A percentile compares a stretch with the other conserved stretches of the same genome.
phyloP scores from a whole-genome alignment of 2,888 invertebrate genomes.

The Leptarthrus brevirostris region DNA sequence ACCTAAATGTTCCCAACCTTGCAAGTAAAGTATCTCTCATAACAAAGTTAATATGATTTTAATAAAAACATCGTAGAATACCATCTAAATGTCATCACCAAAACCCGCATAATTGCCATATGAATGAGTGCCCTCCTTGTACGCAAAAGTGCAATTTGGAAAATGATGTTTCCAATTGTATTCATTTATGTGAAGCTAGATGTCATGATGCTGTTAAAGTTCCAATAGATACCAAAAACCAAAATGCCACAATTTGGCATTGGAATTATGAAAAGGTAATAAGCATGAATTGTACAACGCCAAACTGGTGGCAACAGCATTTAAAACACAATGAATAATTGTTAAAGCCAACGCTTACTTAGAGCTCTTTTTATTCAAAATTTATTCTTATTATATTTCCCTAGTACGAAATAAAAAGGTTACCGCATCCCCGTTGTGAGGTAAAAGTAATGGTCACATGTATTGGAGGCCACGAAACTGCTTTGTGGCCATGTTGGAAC shows the following conservation, averaged over 20 bases:
- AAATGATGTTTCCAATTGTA: slow-evolving; percentile 60
- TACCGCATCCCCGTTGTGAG: slow-evolving; percentile 80
- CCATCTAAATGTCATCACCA: slow-evolving; percentile 90
- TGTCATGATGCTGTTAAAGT: slow-evolving; percentile 83
- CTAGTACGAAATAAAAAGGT: slow-evolving; percentile 68
- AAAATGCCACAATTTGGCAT: slow-evolving; percentile 77
- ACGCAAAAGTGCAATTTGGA: slow-evolving; percentile 76
- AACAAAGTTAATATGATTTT: not conserved
- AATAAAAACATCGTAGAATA: slow-evolving; percentile 65
- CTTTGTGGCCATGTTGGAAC: slow-evolving; percentile 76
- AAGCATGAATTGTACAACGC: too few species aligned
- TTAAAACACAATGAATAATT: too few species aligned
- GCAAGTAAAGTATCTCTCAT: slow-evolving; percentile 68
- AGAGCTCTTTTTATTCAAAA: too few species aligned
- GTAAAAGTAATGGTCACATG: slow-evolving; percentile 78
- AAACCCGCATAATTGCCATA: slow-evolving; percentile 83
- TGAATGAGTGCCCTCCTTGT: slow-evolving; percentile 86
- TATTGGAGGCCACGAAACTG: slow-evolving; percentile 78
- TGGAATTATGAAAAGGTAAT: slow-evolving; percentile 68
- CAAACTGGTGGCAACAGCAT: too few species aligned
- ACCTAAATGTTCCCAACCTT: slow-evolving; percentile 80
- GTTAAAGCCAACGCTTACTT: too few species aligned
- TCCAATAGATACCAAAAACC: slow-evolving; percentile 69
- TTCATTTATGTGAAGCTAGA: slow-evolving; percentile 75
- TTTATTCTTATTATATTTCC: not conserved